phyloP scores from a whole-genome alignment of 2,888 invertebrate species.

The Gastrophysa polygoni region DNA sequence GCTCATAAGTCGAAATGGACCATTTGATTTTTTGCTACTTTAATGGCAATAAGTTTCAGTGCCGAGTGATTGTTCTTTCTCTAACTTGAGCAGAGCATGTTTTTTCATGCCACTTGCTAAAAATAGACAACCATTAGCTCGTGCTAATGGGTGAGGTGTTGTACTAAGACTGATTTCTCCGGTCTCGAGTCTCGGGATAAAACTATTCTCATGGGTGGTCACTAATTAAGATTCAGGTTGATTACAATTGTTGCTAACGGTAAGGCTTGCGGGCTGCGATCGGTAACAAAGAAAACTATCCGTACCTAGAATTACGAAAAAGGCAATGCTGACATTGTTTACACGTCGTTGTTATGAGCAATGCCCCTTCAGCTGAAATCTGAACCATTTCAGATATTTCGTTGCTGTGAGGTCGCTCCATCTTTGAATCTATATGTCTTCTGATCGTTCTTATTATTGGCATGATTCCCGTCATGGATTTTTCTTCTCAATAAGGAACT shows the following conservation, averaged over 20 bases:
- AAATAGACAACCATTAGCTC: constrained; percentile 58
- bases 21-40: constrained; percentile 10
- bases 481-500: constrained; percentile 48
- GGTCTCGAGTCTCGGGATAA: constrained; percentile 50
- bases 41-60: constrained; percentile 12
- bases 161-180: constrained; percentile 55
- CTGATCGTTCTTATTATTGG: constrained; percentile 52
- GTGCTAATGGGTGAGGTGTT: constrained; percentile 58
- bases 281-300: constrained; percentile 55
- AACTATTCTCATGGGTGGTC: constrained; percentile 60
- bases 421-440: constrained; percentile 50
- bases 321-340: constrained; percentile 55
- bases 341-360: constrained; percentile 56
- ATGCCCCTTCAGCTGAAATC: constrained; percentile 55
- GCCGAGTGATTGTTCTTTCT: constrained; percentile 21
- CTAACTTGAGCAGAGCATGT: constrained; percentile 27
- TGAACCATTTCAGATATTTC: constrained; percentile 59
- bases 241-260: constrained; percentile 61
- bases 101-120: constrained; percentile 45
- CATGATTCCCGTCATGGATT: constrained; percentile 48
- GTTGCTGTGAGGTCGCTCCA: constrained; percentile 56
- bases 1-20: background rate
- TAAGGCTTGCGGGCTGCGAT: constrained; percentile 56
- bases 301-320: constrained; percentile 58
- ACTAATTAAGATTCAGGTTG: constrained; percentile 62